These are phyloP conservation scores for Oxytorus armatus DNA, from an alignment of 2,888 invertebrate species.

Conservation along the genomic window DNA sequence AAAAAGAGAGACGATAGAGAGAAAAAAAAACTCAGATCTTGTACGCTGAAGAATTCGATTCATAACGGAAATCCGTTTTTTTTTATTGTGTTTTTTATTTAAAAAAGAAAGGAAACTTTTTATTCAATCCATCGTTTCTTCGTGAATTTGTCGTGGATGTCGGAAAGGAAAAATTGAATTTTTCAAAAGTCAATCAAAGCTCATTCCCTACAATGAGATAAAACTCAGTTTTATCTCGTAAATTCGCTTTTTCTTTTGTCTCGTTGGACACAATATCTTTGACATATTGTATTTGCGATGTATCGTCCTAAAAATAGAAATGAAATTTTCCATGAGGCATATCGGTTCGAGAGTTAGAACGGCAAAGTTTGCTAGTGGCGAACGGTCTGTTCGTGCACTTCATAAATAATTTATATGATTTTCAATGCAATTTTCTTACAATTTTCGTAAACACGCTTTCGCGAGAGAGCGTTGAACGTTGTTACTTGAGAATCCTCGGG, in stretches of 20 bases:
- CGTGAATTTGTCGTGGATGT: too few species aligned
- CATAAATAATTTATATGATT: slow-evolving; percentile 49
- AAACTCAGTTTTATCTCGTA: too few species aligned
- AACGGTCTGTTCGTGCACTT: background rate
- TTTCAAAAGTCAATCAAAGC: too few species aligned
- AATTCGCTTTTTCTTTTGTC: too few species aligned
- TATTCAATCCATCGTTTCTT: too few species aligned
- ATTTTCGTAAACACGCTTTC: slow-evolving; percentile 52
- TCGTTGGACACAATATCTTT: too few species aligned
- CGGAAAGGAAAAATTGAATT: too few species aligned
- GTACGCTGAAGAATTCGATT: too few species aligned
- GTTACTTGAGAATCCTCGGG: slow-evolving; percentile 46
- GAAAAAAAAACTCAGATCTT: background rate
- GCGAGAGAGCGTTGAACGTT: slow-evolving; percentile 22
- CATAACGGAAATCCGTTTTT: background rate
- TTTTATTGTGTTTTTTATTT: background rate
- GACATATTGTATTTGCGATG: too few species aligned
- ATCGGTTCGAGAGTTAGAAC: background rate
- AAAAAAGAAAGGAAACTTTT: too few species aligned
- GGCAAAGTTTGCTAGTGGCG: slow-evolving; percentile 24
- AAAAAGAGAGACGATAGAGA: background rate
- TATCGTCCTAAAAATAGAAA: background rate
- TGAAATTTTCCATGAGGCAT: slow-evolving; percentile 12
- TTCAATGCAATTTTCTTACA: slow-evolving; percentile 49
- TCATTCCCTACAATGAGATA: too few species aligned